Evolutionary conservation across 2,113 vertebrate species (phyloP).

Genomic region (Grammomys surdaster): DNA sequence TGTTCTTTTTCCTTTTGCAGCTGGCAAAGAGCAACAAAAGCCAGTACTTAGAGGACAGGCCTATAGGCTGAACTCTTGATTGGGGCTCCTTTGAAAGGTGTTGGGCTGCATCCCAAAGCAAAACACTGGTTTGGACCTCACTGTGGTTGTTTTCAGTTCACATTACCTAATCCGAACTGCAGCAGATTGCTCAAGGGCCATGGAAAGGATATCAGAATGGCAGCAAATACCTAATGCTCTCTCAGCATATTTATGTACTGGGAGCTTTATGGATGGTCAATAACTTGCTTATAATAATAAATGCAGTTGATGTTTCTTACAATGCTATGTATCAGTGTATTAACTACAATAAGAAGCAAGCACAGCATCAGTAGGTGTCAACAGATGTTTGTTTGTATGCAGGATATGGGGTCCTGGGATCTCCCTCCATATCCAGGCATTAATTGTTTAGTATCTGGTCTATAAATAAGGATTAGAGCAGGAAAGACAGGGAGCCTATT

Average conservation of each 20-base stretch:
- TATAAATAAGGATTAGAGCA: not conserved
- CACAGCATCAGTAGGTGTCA: not conserved
- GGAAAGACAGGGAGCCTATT: not conserved
- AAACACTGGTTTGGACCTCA: slow-evolving; percentile 41
- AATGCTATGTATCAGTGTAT: not conserved
- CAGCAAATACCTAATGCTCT: not conserved
- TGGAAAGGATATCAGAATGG: not conserved
- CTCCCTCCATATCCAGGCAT: not conserved
- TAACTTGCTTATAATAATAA: not conserved
- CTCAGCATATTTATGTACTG: not conserved
- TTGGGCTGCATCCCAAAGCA: slow-evolving; percentile 34
- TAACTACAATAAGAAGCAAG: slow-evolving; percentile 6
- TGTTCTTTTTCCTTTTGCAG: slow-evolving; percentile 63
- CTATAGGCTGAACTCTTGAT: slow-evolving; percentile 34
- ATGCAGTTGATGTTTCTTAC: not conserved
- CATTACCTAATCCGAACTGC: not conserved
- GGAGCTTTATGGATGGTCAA: not conserved
- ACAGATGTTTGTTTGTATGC: not conserved
- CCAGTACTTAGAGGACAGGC: slow-evolving; percentile 47
- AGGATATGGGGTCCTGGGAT: not conserved
- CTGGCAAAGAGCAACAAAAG: slow-evolving; percentile 57
- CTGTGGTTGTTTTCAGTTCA: slow-evolving; percentile 29
- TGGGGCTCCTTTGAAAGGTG: slow-evolving; percentile 42
- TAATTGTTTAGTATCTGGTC: not conserved
- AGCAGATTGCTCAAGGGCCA: not conserved